phyloP scores from a whole-genome alignment of 2,113 vertebrate genomes.

The Microcebus griseorufus region DNA sequence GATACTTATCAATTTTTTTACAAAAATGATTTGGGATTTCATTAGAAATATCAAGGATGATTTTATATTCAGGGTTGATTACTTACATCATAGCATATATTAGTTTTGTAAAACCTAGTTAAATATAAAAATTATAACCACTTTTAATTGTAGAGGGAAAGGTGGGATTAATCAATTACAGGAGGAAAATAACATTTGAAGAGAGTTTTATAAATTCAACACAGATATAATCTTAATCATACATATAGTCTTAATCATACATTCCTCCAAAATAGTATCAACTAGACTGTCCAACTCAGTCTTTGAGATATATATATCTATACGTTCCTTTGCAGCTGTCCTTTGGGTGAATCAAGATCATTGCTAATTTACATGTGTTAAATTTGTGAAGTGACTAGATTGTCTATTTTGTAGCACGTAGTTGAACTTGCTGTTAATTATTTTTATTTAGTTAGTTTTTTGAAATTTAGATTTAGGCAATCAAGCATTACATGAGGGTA shows the following conservation, averaged over 20 bases:
- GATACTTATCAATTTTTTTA: not conserved
- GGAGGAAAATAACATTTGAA: not conserved
- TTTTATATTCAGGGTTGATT: not conserved
- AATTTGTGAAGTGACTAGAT: not conserved
- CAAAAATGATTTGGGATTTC: not conserved
- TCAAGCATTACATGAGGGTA: not conserved
- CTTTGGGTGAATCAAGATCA: not conserved
- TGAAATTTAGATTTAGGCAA: not conserved
- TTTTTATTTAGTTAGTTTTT: conserved; percentile 22
- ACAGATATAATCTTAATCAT: not conserved
- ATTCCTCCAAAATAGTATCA: not conserved
- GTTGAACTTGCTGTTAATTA: not conserved
- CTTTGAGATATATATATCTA: not conserved
- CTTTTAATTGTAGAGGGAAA: not conserved
- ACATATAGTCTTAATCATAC: not conserved
- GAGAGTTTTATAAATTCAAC: not conserved
- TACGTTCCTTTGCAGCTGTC: not conserved
- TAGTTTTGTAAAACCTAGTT: not conserved
- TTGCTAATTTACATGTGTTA: not conserved
- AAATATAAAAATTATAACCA: not conserved
- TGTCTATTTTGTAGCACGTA: not conserved
- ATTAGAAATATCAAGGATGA: not conserved
- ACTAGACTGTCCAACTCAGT: not conserved
- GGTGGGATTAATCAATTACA: not conserved
- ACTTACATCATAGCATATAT: not conserved